These are phyloP conservation scores for Hylaeus anthracinus DNA, from an alignment of 1,140 invertebrate genomes.

Conservation along the genomic window DNA sequence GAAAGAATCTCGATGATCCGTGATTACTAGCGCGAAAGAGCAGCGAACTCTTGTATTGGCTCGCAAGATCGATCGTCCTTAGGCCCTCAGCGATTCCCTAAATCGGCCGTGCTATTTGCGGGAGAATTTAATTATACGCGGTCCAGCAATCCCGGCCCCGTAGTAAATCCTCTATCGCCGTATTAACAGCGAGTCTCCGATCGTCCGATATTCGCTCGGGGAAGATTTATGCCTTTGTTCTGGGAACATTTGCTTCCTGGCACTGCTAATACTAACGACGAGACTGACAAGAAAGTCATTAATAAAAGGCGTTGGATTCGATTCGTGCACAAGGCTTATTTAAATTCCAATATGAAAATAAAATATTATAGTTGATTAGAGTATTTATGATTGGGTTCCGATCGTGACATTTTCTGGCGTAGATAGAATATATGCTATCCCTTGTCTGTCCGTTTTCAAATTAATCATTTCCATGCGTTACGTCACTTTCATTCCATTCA, in stretches of 20 bases:
- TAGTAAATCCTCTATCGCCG: slow-evolving; percentile 28
- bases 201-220: background rate
- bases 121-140: slow-evolving; percentile 59
- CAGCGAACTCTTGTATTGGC: background rate
- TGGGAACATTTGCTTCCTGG: background rate
- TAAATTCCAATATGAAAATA: no score
- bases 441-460: no score
- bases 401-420: no score
- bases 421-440: no score
- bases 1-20: slow-evolving; percentile 12
- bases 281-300: no score
- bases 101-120: slow-evolving; percentile 46
- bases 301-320: no score
- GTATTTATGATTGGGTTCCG: no score
- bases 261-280: background rate
- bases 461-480: no score
- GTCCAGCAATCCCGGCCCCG: background rate
- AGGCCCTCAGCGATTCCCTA: slow-evolving; percentile 38
- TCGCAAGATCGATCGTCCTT: slow-evolving; percentile 50
- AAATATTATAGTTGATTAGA: no score
- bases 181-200: background rate
- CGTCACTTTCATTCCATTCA: no score
- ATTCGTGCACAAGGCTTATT: no score
- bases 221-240: background rate
- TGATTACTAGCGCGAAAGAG: slow-evolving; percentile 7